Evolutionary conservation across 30 jellyfish, hydroid and myxozoan genomes (phyloP).

Genomic region (Mastigias papua): DNA sequence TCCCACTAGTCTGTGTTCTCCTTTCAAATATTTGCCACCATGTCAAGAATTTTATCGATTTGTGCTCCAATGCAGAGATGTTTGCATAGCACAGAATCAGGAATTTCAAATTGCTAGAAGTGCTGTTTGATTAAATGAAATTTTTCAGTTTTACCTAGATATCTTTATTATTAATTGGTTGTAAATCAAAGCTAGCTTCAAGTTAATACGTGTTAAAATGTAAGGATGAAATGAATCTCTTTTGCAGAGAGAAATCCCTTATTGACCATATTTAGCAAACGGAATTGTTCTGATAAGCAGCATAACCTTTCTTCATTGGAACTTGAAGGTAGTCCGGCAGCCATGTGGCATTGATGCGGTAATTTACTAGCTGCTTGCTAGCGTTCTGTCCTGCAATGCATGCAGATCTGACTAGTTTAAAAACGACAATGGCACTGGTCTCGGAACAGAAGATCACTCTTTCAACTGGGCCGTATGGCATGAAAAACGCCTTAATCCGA

Average conservation of each 20-base stretch:
- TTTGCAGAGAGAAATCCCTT: too few species aligned
- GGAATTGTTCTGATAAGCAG: background rate
- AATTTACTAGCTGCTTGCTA: background rate
- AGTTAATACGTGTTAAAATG: too few species aligned
- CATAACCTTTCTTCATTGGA: conserved; percentile 20
- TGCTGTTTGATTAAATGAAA: too few species aligned
- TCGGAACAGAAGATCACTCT: conserved; percentile 42
- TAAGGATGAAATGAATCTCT: too few species aligned
- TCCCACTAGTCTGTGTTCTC: background rate
- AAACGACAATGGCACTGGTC: conserved; percentile 54
- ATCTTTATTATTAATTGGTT: too few species aligned
- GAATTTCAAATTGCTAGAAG: background rate
- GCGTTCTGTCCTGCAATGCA: conserved; percentile 39
- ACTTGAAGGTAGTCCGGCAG: conserved; percentile 49
- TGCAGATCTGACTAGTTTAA: conserved; percentile 47
- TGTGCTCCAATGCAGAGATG: background rate
- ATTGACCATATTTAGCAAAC: too few species aligned
- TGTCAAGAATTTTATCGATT: background rate
- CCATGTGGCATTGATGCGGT: conserved; percentile 33
- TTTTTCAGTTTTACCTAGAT: too few species aligned
- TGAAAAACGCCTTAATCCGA: conserved; percentile 7
- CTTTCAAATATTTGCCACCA: background rate
- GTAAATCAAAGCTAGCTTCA: too few species aligned
- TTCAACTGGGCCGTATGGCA: conserved; percentile 61
- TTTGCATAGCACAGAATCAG: background rate